These are phyloP conservation scores for Taenioides sp. DNA, from an alignment of 2,797 vertebrate genomes.

Conservation along the genomic window DNA sequence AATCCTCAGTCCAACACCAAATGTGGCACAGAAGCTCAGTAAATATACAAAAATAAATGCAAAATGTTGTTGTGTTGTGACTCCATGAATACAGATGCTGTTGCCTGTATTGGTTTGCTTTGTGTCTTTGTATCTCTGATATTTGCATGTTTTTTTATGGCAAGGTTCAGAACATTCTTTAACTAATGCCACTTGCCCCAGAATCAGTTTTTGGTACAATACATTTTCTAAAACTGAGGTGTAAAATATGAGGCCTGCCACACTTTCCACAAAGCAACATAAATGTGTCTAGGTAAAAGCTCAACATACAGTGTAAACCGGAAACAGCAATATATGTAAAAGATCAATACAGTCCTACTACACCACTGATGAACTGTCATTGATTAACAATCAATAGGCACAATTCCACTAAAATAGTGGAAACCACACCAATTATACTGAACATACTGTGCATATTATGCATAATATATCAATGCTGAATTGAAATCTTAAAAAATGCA, in stretches of 20 bases:
- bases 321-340: slow-evolving; percentile 8
- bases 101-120: no score
- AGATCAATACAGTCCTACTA: slow-evolving; percentile 30
- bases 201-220: no score
- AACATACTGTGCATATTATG: neutral
- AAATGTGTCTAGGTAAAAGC: neutral
- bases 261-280: neutral
- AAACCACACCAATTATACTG: neutral
- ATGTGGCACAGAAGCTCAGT: neutral
- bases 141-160: no score
- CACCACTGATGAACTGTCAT: slow-evolving; percentile 15
- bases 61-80: no score
- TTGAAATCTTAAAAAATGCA: no score
- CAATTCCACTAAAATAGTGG: slow-evolving; percentile 6
- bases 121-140: no score
- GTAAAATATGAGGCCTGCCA: neutral
- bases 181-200: neutral
- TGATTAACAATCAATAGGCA: slow-evolving; percentile 21
- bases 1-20: slow-evolving; percentile 5
- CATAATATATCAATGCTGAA: no score
- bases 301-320: neutral
- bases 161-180: no score
- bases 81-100: no score
- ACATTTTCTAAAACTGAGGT: neutral
- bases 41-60: neutral